phyloP scores from a whole-genome alignment of 2,797 vertebrate genomes.

The Peromyscus nudipes region DNA sequence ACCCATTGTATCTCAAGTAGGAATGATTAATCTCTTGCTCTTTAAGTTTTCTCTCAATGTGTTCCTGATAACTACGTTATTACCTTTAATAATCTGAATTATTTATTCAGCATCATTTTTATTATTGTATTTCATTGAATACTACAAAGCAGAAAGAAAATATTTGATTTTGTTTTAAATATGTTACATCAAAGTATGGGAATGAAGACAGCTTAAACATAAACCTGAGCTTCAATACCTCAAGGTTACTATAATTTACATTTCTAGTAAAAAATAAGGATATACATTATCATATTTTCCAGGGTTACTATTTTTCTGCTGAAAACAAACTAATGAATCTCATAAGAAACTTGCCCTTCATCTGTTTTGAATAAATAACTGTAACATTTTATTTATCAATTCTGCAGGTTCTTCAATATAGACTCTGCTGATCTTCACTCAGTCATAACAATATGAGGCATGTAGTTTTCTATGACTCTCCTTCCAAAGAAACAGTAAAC shows the following conservation, averaged over 20 bases:
- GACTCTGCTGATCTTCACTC: not conserved
- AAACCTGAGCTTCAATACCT: slow-evolving; percentile 25
- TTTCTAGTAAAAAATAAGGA: slow-evolving; percentile 67
- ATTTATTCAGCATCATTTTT: not conserved
- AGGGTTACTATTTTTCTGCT: slow-evolving; percentile 57
- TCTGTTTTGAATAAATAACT: slow-evolving; percentile 46
- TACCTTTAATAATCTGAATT: not conserved
- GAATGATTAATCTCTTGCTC: not conserved
- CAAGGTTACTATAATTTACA: slow-evolving; percentile 67
- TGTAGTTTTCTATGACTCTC: not conserved
- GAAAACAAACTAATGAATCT: slow-evolving; percentile 76
- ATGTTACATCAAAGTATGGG: not conserved
- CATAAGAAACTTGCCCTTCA: slow-evolving; percentile 37
- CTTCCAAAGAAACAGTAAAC: not conserved
- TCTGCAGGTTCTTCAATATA: slow-evolving; percentile 6
- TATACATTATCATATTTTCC: slow-evolving; percentile 69
- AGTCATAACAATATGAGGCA: not conserved
- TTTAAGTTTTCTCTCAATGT: not conserved
- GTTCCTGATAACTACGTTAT: not conserved
- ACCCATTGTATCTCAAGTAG: not conserved
- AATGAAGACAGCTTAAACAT: not conserved
- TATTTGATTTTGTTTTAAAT: slow-evolving; percentile 28
- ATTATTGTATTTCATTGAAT: slow-evolving; percentile 1
- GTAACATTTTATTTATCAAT: slow-evolving; percentile 14
- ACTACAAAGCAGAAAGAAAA: not conserved